Base-by-base conservation (phyloP, 2,797 vertebrate species). In the Monodelphis domestica region DNA sequence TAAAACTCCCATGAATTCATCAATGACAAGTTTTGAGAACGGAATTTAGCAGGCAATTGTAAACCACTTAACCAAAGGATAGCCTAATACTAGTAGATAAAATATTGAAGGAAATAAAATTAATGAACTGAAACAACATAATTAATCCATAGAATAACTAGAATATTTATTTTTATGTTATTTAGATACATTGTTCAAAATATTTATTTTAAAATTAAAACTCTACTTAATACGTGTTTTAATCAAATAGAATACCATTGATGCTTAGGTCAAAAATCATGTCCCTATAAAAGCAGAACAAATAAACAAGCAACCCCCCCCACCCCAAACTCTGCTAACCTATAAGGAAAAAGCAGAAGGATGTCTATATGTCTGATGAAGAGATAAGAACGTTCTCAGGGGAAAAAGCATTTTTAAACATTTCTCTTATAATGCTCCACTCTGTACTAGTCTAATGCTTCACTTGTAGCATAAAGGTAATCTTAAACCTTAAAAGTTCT, bases 81-180 rank as follows among this genome's bases (percentile, higher is more conserved):
- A 24, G 94, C 51, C 56, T 93, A 96, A 95, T 63, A 4, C 63
- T 95, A 87, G 88, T 96, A 55, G 94, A 95, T 56, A 91, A 96
- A 95, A 91, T 11, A 10, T 2, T 93, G 84, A 93, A 95, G n/a
- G 54, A 95, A 93, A 70, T 92, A 93, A 94, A 87, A 96, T 96
- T 96, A 96, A 95, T 93, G 21, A 95, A 94, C 84, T 93, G 94
- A 95, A 94, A 91, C 91, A 94, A 96, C 93, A 56, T 95, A 93
- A 95, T 96, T 53, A 95, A 50, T 91, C 91, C 91, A 53, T 87
- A 93, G 53, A 88, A 59, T 90, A 10, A 21, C 17, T 15, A 70
- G 89, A 93, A 91, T 51, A 95, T 57, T 54, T 57, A 45, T 45
- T 33, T 91, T 54, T 63, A 94, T n/a, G n/a, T n/a, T n/a, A n/a